phyloP scores from a whole-genome alignment of 2,113 vertebrate genomes.

The Verasper variegatus region DNA sequence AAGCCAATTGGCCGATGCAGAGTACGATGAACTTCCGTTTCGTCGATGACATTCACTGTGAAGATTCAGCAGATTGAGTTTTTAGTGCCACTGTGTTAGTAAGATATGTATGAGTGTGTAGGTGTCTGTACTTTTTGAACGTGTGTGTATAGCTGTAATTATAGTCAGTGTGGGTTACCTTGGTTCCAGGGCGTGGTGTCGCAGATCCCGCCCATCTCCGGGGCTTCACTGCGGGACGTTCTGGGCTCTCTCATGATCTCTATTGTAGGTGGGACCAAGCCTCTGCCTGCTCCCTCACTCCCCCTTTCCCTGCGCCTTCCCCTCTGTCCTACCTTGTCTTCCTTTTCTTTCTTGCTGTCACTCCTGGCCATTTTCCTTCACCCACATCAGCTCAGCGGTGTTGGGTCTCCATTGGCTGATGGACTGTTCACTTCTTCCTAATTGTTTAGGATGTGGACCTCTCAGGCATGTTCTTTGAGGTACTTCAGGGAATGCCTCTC shows the following conservation, averaged over 20 bases:
- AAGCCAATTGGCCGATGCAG: too few relatives aligned
- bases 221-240: slow-evolving; percentile 80
- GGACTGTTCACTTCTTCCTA: slow-evolving; percentile 52
- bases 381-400: slow-evolving; percentile 49
- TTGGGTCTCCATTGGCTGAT: slow-evolving; percentile 53
- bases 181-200: slow-evolving; percentile 80
- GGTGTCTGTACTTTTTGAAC: slow-evolving; percentile 1
- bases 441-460: slow-evolving; percentile 44
- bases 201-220: slow-evolving; percentile 77
- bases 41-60: too few relatives aligned
- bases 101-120: neutral
- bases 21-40: too few relatives aligned
- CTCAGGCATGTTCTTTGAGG: neutral
- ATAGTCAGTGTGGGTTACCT: slow-evolving; percentile 72
- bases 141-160: slow-evolving; percentile 29
- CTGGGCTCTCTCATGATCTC: slow-evolving; percentile 83
- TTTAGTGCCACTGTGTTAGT: slow-evolving; percentile 17
- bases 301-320: slow-evolving; percentile 9
- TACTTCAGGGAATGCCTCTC: too few relatives aligned
- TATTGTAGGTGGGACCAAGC: slow-evolving; percentile 83
- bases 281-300: slow-evolving; percentile 45
- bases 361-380: slow-evolving; percentile 30
- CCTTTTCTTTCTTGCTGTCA: too few relatives aligned
- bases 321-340: slow-evolving; percentile 1
- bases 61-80: neutral